These are phyloP conservation scores for Drosophila kepulauana DNA, from an alignment of 1,140 invertebrate genomes.

Conservation along the genomic window DNA sequence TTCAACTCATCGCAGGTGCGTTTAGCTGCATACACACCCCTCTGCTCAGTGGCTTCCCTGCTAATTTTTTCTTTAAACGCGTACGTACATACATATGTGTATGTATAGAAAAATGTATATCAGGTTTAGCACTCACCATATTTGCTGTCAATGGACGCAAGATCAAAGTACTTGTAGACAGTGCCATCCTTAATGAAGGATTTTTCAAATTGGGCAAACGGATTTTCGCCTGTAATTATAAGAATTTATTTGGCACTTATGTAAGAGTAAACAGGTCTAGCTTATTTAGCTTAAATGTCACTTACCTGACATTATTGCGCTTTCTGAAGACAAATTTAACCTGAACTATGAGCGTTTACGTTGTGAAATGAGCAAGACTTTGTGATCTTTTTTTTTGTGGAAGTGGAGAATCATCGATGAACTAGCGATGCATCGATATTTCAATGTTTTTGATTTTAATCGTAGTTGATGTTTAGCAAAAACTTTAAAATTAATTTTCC, in stretches of 20 bases:
- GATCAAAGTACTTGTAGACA: conserved; percentile 91
- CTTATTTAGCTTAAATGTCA: neutral
- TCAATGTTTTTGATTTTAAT: neutral
- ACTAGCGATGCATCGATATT: conserved; percentile 1
- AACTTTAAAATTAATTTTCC: no score
- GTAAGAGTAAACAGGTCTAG: conserved; percentile 30
- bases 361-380: conserved; percentile 46
- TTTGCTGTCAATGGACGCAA: conserved; percentile 88
- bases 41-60: neutral
- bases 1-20: conserved; percentile 47
- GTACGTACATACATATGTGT: neutral
- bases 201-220: conserved; percentile 90
- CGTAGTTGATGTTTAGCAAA: no score
- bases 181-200: conserved; percentile 88
- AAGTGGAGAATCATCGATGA: neutral
- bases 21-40: no score
- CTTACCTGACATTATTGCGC: conserved; percentile 64
- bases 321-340: conserved; percentile 20
- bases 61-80: neutral
- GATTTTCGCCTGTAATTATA: conserved; percentile 87
- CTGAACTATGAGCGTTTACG: conserved; percentile 41
- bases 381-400: conserved; percentile 20
- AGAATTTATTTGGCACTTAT: conserved; percentile 33
- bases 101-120: no score
- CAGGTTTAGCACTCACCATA: conserved; percentile 89